phyloP scores from a whole-genome alignment of 2,888 invertebrate species.

The Tridacna gigas region DNA sequence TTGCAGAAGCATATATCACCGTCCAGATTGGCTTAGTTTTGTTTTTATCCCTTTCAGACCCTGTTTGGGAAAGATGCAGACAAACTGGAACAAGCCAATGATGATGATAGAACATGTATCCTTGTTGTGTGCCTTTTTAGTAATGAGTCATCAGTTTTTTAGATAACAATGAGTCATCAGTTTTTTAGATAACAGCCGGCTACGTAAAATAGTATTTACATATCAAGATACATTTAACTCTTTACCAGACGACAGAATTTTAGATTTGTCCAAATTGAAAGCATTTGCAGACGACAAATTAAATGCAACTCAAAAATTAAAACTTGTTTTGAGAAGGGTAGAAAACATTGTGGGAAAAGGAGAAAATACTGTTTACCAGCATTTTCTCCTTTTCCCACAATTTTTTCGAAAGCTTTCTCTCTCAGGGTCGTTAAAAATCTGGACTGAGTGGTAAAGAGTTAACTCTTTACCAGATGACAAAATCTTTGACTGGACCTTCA shows the following conservation, averaged over 20 bases:
- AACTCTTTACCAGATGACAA: too few species aligned
- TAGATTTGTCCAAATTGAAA: background rate
- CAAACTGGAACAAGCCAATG: slow-evolving; percentile 98
- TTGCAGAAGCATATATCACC: too few species aligned
- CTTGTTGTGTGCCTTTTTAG: slow-evolving; percentile 72
- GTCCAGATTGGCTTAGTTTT: too few species aligned
- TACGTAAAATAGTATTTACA: background rate
- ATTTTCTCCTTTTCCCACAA: background rate
- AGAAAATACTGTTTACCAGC: background rate
- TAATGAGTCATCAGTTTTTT: too few species aligned
- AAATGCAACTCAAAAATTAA: background rate
- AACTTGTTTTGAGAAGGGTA: background rate
- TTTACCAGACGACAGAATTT: background rate
- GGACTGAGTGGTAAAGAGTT: background rate
- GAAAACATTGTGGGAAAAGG: background rate
- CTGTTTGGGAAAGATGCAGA: slow-evolving; percentile 99
- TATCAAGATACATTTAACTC: background rate
- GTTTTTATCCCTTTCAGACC: slow-evolving; percentile 87
- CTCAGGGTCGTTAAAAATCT: background rate
- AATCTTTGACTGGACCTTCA: too few species aligned
- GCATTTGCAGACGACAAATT: background rate
- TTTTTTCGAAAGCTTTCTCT: background rate
- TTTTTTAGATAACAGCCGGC: too few species aligned
- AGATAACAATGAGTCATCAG: too few species aligned
- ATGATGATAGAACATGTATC: slow-evolving; percentile 96